These are phyloP conservation scores for Rotaria socialis DNA, from an alignment of 2,888 invertebrate genomes.

Conservation along the genomic window DNA sequence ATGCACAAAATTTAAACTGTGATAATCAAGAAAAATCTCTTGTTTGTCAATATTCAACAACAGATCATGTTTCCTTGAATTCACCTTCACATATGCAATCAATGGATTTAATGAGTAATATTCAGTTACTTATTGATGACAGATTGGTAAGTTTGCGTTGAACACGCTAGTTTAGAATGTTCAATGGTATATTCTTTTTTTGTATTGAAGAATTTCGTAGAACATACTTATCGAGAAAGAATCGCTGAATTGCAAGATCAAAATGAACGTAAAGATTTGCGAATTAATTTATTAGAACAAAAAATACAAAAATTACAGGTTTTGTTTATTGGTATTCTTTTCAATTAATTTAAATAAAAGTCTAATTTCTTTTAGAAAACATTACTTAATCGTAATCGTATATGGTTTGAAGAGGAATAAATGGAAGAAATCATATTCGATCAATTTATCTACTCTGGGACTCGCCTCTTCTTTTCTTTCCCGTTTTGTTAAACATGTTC, in stretches of 20 bases:
- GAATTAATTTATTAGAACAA: constrained; percentile 31
- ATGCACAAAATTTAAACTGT: not conserved
- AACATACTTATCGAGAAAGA: not conserved
- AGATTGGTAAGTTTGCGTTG: not conserved
- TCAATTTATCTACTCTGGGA: not conserved
- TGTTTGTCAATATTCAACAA: not conserved
- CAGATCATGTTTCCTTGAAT: not conserved
- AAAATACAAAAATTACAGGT: constrained; percentile 21
- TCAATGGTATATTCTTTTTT: not conserved
- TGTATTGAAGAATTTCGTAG: not conserved
- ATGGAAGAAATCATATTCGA: not conserved
- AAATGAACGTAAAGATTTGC: constrained; percentile 6
- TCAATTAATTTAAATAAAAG: not conserved
- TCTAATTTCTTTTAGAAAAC: not conserved
- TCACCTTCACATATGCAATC: not conserved
- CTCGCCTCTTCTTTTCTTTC: too few species aligned
- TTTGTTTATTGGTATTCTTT: not conserved
- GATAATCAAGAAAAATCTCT: not conserved
- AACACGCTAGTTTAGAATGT: not conserved
- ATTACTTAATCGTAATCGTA: constrained; percentile 10
- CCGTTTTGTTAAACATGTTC: too few species aligned
- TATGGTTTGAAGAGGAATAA: constrained; percentile 24
- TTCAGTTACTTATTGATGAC: not conserved
- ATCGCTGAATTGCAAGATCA: not conserved
- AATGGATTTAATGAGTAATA: not conserved